Evolutionary conservation across 2,797 vertebrate genomes (phyloP).

Genomic region (Oophaga sylvatica): DNA sequence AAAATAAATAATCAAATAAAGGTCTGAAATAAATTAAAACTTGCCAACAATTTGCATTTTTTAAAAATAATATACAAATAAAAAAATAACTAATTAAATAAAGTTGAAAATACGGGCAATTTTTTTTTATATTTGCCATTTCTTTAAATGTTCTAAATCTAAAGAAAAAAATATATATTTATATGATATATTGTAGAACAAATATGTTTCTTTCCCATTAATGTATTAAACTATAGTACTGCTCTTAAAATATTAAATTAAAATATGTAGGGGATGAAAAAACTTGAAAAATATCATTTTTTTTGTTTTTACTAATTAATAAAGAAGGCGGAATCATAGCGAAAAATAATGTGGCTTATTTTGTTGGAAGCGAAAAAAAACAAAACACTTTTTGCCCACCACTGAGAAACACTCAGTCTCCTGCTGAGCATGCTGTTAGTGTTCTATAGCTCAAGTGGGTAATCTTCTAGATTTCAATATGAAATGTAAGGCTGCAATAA

Average conservation of each 20-base stretch:
- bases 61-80: background rate
- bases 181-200: background rate
- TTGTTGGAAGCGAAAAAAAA: constrained; percentile 10
- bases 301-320: background rate
- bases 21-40: background rate
- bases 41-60: background rate
- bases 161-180: background rate
- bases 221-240: background rate
- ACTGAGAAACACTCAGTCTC: constrained; percentile 44
- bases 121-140: background rate
- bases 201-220: background rate
- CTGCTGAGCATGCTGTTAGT: constrained; percentile 26
- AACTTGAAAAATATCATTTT: background rate
- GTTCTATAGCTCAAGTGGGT: constrained; percentile 39
- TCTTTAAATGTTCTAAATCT: background rate
- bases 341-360: constrained; percentile 15
- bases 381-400: background rate
- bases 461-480: constrained; percentile 42
- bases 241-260: background rate
- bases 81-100: background rate
- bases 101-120: background rate
- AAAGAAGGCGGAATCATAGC: background rate
- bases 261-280: background rate
- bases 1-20: background rate
- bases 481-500: constrained; percentile 25